A percentile compares a stretch with the other conserved stretches of the same genome.
These are phyloP conservation scores for Notolabrus celidotus DNA, from an alignment of 2,797 vertebrate genomes.

Conservation along the genomic window DNA sequence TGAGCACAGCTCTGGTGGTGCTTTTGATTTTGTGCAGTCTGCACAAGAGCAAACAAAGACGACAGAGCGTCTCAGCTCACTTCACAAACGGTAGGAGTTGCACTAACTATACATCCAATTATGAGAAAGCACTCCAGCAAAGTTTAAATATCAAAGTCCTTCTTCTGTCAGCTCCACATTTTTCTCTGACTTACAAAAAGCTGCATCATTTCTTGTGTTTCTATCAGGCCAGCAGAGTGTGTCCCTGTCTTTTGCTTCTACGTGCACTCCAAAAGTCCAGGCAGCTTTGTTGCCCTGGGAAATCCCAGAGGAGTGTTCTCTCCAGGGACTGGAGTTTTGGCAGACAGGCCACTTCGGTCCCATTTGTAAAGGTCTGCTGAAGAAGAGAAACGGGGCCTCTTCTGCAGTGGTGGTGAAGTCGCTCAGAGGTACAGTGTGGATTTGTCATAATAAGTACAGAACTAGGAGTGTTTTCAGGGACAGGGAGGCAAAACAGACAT, in stretches of 20 bases:
- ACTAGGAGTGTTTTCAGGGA: neutral
- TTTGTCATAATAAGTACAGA: neutral
- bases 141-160: neutral
- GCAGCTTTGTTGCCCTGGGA: conserved; percentile 70
- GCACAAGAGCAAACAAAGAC: conserved; percentile 55
- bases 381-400: conserved; percentile 39
- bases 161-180: neutral
- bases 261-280: conserved; percentile 27
- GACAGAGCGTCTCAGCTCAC: neutral
- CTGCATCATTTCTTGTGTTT: conserved; percentile 8
- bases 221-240: conserved; percentile 46
- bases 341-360: conserved; percentile 73
- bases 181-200: too few species aligned
- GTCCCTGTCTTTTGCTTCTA: conserved; percentile 13
- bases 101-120: neutral
- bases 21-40: conserved; percentile 72
- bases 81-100: conserved; percentile 28
- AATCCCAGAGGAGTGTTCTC: conserved; percentile 61
- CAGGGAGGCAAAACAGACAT: neutral
- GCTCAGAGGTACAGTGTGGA: conserved; percentile 62
- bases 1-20: conserved; percentile 73
- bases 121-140: too few species aligned
- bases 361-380: conserved; percentile 74
- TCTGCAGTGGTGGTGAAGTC: conserved; percentile 75
- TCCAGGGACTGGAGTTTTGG: conserved; percentile 72